phyloP scores from a whole-genome alignment of 2,113 vertebrate species.

The Tupaia chinensis region DNA sequence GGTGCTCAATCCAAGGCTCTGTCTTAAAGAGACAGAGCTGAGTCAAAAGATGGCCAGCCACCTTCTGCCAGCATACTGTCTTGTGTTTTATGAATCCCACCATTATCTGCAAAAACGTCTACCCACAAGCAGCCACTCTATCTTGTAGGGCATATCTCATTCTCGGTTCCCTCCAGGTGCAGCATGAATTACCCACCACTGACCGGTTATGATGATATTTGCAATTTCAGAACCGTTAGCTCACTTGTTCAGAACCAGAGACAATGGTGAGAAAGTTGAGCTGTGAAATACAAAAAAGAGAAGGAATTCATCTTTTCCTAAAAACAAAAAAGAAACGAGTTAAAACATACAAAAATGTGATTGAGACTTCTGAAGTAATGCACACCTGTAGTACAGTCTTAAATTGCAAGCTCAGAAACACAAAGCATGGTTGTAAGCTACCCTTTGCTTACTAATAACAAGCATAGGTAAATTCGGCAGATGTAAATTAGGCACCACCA shows the following conservation, averaged over 20 bases:
- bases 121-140: slow-evolving; percentile 40
- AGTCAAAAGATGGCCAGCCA: not conserved
- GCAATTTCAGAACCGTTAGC: slow-evolving; percentile 50
- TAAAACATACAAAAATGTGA: not conserved
- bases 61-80: not conserved
- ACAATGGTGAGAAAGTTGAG: not conserved
- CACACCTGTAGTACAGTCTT: not conserved
- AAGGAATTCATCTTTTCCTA: slow-evolving; percentile 7
- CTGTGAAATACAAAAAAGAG: not conserved
- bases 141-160: slow-evolving; percentile 45
- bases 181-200: not conserved
- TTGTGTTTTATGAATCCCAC: not conserved
- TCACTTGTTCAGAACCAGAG: slow-evolving; percentile 3
- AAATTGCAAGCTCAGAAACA: not conserved
- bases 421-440: not conserved
- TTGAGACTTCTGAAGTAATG: slow-evolving; percentile 8
- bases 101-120: not conserved
- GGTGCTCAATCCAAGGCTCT: not conserved
- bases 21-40: not conserved
- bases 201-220: not conserved
- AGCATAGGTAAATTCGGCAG: slow-evolving; percentile 44
- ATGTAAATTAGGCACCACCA: slow-evolving; percentile 68
- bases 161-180: slow-evolving; percentile 80
- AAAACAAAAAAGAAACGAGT: not conserved
- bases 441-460: slow-evolving; percentile 63